Evolutionary conservation across 2,888 invertebrate species (phyloP).

Genomic region (Halictus quadricinctus): DNA sequence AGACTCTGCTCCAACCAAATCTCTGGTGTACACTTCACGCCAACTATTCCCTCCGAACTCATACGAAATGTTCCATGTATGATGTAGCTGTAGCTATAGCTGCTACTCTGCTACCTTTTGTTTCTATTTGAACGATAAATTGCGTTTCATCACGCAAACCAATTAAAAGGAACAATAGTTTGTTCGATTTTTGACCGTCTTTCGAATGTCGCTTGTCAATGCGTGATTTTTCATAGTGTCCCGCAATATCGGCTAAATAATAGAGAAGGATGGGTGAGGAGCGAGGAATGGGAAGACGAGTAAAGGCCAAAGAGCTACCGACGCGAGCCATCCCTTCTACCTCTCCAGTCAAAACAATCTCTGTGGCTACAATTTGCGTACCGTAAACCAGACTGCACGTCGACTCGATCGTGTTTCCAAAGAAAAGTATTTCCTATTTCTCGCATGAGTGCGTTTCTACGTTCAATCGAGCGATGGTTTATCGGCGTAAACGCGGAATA

Average conservation of each 20-base stretch:
- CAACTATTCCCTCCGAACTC: slow-evolving; percentile 63
- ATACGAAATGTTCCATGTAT: slow-evolving; percentile 40
- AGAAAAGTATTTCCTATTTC: background rate
- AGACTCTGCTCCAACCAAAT: slow-evolving; percentile 34
- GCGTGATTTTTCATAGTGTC: background rate
- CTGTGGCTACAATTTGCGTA: background rate
- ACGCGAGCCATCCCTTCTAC: background rate
- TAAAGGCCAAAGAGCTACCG: background rate
- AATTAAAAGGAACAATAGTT: background rate
- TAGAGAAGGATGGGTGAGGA: background rate
- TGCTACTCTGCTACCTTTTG: background rate
- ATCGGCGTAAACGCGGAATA: background rate
- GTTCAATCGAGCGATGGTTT: background rate
- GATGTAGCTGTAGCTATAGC: background rate
- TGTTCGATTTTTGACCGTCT: background rate
- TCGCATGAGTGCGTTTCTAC: background rate
- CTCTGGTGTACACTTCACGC: slow-evolving; percentile 45
- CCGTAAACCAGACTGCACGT: background rate
- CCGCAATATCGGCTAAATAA: background rate
- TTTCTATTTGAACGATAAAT: background rate
- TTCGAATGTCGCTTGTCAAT: background rate
- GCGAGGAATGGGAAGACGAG: background rate
- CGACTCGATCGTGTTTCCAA: background rate
- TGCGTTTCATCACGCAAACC: background rate
- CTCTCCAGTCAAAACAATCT: background rate